Evolutionary conservation across 2,113 vertebrate genomes (phyloP), one percentile per base, ranked within the genome.

Genomic region (Neopipo cinnamomea): DNA sequence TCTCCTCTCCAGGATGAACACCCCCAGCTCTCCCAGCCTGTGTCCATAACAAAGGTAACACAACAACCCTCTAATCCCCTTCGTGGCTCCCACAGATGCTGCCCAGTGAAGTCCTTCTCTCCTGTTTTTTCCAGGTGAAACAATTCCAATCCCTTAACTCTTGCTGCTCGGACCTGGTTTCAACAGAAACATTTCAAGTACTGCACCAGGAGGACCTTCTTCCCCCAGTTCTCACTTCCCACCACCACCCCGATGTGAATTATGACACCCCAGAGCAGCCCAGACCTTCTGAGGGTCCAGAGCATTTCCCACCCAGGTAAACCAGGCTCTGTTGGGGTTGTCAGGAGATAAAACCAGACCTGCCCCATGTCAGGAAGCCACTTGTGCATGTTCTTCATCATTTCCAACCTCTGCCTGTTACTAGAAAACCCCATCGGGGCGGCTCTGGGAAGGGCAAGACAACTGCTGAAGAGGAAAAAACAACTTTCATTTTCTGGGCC

Each of bases 381-480:
- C 63, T 91, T 89, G 93, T 53, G 59, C n/a, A 4, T 39, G 24
- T 90, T 78, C 46, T 87, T 89, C 73, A 41, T 7, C 5, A 27
- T 71, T 88, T 84, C 39, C 41, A 59, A 55, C 83, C 81, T 90
- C 10, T 67, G 75, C 81, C 84, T 25, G 18, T 56, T 80, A 58
- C 84, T 76, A 75, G 88, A 84, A 96, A 93, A 75, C 68, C 86
- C 75, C 76, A 14, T 28, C 5, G 4, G 55, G 75, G 33, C 15
- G 35, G 35, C 58, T n/a, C 78, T 67, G 88, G 82, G 88, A 73
- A 89, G 93, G 70, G 59, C n/a, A 66, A 94, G 96, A 96, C 97
- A 97, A 97, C 96, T 98, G 97, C 81, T 92, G 90, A 85, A 76
- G 50, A 46, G 94, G 90, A 62, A 85, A 92, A 94, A 94, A 93